Evolutionary conservation across 1,140 invertebrate species (phyloP).

Genomic region (Drosophila mayri): DNA sequence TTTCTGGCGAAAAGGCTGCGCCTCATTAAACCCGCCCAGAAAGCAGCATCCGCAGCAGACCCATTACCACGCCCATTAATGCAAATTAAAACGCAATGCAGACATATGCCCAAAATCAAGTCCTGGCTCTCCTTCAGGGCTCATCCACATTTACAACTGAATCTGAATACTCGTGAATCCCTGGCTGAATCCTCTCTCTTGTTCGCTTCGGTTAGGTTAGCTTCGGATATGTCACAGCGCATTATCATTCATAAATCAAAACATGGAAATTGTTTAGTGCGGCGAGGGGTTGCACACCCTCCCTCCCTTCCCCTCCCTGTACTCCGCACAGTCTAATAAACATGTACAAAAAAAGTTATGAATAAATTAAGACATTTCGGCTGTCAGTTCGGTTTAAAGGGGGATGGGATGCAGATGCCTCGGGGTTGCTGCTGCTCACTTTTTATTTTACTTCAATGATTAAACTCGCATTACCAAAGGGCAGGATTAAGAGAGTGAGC

Average conservation of each 20-base stretch:
- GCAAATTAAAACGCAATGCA: slow-evolving; percentile 82
- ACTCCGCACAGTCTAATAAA: slow-evolving; percentile 65
- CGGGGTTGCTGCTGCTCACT: slow-evolving; percentile 58
- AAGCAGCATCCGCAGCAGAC: slow-evolving; percentile 27
- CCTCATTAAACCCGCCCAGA: slow-evolving; percentile 62
- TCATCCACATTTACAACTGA: slow-evolving; percentile 13
- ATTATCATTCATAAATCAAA: slow-evolving; percentile 85
- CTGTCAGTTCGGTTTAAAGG: slow-evolving; percentile 39
- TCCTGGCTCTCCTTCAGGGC: slow-evolving; percentile 4
- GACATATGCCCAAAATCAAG: slow-evolving; percentile 75
- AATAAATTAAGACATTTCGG: slow-evolving; percentile 80
- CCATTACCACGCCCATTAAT: slow-evolving; percentile 83
- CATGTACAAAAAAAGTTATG: slow-evolving; percentile 72
- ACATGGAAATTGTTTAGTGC: slow-evolving; percentile 71
- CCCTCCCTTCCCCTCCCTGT: background rate
- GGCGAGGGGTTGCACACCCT: slow-evolving; percentile 28
- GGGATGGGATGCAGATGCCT: background rate
- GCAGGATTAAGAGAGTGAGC: slow-evolving; percentile 21
- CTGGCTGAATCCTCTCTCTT: background rate
- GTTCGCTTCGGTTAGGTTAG: slow-evolving; percentile 25
- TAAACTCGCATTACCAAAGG: slow-evolving; percentile 71
- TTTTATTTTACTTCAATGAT: slow-evolving; percentile 57
- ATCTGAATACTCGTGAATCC: background rate
- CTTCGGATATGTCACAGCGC: slow-evolving; percentile 76
- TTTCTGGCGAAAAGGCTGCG: slow-evolving; percentile 41